Base-by-base conservation (phyloP, 2,797 vertebrate genomes). In the Heliangelus exortis region DNA sequence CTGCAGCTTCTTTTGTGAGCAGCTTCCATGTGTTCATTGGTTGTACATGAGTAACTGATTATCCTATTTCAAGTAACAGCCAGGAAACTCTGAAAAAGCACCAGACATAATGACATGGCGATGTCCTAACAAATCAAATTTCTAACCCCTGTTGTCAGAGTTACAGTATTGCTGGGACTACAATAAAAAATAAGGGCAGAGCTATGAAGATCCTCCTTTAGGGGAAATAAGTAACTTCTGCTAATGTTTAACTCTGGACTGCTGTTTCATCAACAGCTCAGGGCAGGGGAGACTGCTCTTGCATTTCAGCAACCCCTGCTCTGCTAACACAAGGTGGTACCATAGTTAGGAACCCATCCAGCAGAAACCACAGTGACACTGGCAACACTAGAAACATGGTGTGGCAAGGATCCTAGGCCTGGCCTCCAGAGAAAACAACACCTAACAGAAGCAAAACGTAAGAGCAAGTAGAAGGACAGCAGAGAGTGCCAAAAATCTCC, bases 21-120 rank as follows among this genome's bases (percentile, higher is more conserved):
- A 9, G 63, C 50, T 93, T 95, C 74, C 74, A 90, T 77, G 76
- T 74, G 86, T 84, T 77, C 1, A 0, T 36, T 71, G 33, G 71
- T 72, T 67, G 41, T 65, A 93, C 96, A 93, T 83, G 84, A 95
- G 86, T 94, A 95, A 96, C 41, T 92, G 81, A 96, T 96, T 95
- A 95, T 83, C 90, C 45, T 83, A 68, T 94, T 95, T 82, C 75
- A 92, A 89, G 58, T 43, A 94, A 84, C 43, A 82, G 84, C 92
- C 88, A 89, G 90, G 90, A 94, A 95, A 95, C 75, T 79, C 72
- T 79, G 74, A 94, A 92, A 95, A 96, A 93, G 53, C 34, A 66
- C n/a, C 63, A 92, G 72, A 71, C 88, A 89, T 84, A 95, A 90
- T 76, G 57, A 69, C 88, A 89, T 80, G 89, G 67, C 88, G 89